Percentiles rank a stretch among this genome's conserved stretches.
Conservation (phyloP, 2,797 vertebrate species). For the Morelia viridis region DNA sequence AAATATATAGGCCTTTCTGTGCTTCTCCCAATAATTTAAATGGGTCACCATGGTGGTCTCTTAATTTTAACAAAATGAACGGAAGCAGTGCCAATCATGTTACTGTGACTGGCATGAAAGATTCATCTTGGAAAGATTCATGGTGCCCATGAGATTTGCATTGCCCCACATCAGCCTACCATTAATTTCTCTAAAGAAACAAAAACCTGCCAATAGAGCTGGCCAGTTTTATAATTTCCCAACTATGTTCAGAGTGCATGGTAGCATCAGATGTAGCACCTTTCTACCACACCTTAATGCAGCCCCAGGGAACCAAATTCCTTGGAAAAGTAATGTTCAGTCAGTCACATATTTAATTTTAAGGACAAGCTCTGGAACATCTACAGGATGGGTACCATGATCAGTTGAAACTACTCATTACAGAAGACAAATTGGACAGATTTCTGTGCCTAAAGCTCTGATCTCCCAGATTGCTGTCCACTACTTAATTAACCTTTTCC, state of each 20-base stretch:
- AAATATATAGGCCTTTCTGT: neutral
- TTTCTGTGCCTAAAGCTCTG: neutral
- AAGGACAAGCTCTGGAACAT: neutral
- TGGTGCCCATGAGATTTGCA: neutral
- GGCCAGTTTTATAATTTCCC: neutral
- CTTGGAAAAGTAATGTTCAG: neutral
- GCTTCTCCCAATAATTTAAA: neutral
- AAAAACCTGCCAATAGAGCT: neutral
- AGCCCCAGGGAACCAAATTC: neutral
- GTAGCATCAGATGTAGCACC: too few species aligned
- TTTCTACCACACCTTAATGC: neutral
- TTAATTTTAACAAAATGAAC: too few species aligned
- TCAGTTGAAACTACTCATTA: neutral
- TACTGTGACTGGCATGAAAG: neutral
- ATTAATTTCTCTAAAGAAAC: neutral
- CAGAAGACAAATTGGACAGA: neutral
- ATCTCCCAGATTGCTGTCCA: neutral
- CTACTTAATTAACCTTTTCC: neutral
- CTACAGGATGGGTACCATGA: neutral
- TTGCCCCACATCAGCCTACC: neutral
- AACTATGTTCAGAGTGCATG: neutral
- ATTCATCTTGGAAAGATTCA: neutral
- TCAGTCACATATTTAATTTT: neutral
- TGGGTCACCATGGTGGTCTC: neutral
- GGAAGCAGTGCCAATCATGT: too few species aligned